Base-by-base conservation (phyloP, 1,140 invertebrate genomes). In the Babylonia areolata region DNA sequence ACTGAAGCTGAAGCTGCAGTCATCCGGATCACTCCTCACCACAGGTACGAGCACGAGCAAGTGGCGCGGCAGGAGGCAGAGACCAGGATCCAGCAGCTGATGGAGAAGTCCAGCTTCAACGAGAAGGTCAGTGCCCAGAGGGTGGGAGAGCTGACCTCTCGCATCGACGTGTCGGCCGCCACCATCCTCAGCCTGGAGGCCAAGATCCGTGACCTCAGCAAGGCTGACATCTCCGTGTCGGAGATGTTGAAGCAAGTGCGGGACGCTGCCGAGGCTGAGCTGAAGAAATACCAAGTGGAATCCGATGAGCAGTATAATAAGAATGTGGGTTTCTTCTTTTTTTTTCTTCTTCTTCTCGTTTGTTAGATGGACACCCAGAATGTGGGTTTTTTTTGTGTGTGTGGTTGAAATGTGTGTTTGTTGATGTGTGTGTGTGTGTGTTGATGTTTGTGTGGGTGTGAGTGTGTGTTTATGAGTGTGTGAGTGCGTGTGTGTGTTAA, bases 11-110 rank as follows among this genome's bases (percentile, higher is more conserved):
- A n/a, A n/a, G n/a, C n/a, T n/a, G n/a, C n/a, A n/a, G 46, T 51
- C 9, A 51, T 17, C 9, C 17, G 46, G 46, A 12, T 51, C 46
- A 12, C 46, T 17, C 42, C 46, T 64, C 35, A 82, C 64, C 85
- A 28, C 81, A 93, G 92, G 86, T 92, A 87, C 79, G 91, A 93
- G 23, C 88, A 90, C 54, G 91, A 93, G 79, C 87, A 90, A 82
- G 42, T 91, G 35, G 75, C 85, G 12, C 54, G 90, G 33, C 89
- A 90, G 40, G 90, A 92, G 75, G 81, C 85, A 37, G 91, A 92
- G 42, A 90, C 90, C 37, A 87, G 85, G 58, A 71, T 88, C 15
- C 89, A 91, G 83, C 91, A 90, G 71, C 82, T 89, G 17, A 78
- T 86, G 37, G 85, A 92, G 81, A 92, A 92, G 82, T 17, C 88